These are phyloP conservation scores for Furcula furcula DNA, from an alignment of 2,888 invertebrate genomes.

Conservation along the genomic window DNA sequence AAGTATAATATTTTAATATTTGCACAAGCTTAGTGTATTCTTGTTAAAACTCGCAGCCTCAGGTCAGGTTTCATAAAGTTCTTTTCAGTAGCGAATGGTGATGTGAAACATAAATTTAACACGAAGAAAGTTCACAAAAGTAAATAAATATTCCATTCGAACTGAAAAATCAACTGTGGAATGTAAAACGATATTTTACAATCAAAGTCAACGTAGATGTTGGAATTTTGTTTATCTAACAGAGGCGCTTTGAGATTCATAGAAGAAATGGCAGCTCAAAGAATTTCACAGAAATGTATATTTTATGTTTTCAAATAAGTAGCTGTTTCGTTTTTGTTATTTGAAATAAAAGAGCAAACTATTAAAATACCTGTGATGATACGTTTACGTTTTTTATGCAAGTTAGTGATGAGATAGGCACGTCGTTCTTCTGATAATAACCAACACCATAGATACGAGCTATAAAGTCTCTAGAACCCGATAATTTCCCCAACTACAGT, in stretches of 20 bases:
- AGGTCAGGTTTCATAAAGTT: not conserved
- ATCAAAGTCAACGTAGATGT: slow-evolving; percentile 23
- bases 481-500: too few relatives aligned
- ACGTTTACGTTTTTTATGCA: slow-evolving; percentile 3
- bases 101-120: not conserved
- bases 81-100: not conserved
- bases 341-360: not conserved
- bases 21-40: too few relatives aligned
- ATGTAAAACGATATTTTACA: slow-evolving; percentile 13
- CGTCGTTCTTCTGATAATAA: too few relatives aligned
- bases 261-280: slow-evolving; percentile 12
- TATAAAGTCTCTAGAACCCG: too few relatives aligned
- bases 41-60: too few relatives aligned
- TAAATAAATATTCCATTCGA: not conserved
- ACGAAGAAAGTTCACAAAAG: slow-evolving; percentile 1
- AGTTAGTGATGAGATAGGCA: too few relatives aligned
- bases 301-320: slow-evolving; percentile 8
- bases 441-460: too few relatives aligned
- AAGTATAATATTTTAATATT: too few relatives aligned
- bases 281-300: slow-evolving; percentile 21
- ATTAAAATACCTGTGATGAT: slow-evolving; percentile 12
- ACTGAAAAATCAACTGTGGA: not conserved
- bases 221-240: slow-evolving; percentile 25
- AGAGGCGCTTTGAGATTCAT: slow-evolving; percentile 15
- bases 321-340: slow-evolving; percentile 1